phyloP scores from a whole-genome alignment of 2,113 vertebrate genomes.

The Pteropus alecto region DNA sequence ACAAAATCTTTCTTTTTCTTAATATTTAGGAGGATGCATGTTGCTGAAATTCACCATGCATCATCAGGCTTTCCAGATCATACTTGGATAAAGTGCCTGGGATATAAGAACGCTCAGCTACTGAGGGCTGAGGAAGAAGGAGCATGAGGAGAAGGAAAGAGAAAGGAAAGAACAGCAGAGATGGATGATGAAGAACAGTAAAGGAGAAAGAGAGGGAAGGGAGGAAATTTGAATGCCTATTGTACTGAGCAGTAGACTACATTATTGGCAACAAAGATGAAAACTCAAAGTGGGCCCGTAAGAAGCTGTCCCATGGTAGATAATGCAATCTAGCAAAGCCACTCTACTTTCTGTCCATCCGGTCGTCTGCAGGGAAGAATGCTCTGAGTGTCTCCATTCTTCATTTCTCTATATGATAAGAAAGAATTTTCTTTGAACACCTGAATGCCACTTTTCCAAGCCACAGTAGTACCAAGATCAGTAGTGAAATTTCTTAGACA shows the following conservation, averaged over 20 bases:
- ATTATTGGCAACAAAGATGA: not conserved
- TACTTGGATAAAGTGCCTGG: not conserved
- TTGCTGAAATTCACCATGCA: not conserved
- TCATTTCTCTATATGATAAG: not conserved
- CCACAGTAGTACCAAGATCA: not conserved
- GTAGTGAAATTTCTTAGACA: not conserved
- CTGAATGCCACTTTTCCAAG: not conserved
- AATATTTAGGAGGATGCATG: not conserved
- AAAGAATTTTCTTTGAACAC: not conserved
- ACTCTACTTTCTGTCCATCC: not conserved
- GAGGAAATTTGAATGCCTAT: not conserved
- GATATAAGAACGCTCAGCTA: not conserved
- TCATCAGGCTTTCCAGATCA: not conserved
- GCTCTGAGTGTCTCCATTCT: accelerated
- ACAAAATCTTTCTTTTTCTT: not conserved
- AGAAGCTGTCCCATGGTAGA: not conserved
- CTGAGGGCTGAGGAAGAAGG: not conserved
- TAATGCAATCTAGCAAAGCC: accelerated
- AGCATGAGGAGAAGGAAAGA: accelerated
- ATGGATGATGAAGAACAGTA: not conserved
- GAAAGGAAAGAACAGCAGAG: not conserved
- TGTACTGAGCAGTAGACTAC: not conserved
- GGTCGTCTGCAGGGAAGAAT: accelerated
- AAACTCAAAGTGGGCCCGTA: accelerated
- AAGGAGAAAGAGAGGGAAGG: not conserved